Base-by-base conservation (phyloP, 2,888 invertebrate genomes). In the Stratiomys singularior region DNA sequence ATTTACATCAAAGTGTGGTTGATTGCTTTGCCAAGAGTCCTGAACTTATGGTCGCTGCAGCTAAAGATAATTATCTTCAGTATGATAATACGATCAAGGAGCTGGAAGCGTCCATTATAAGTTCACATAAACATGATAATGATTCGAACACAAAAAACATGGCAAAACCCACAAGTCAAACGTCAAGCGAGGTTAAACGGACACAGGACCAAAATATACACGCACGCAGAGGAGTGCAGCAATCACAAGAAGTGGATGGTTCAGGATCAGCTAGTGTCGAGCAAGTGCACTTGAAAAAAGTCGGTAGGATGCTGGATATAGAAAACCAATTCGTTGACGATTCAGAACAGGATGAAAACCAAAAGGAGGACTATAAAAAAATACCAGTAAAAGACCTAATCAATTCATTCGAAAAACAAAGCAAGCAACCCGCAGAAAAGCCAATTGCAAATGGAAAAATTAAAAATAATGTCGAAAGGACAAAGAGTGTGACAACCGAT, bases 381-480 rank as follows among this genome's bases (percentile, higher is more conserved):
- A 82, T 88, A 71, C 88, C 88, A 28, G 88, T 89, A 0, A 88
- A 85, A 80, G 84, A 86, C 67, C 83, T 92, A 44, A 92, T 92
- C 69, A 88, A 89, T 79, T 89, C 89, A 81, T 92, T 91, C 81
- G 92, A 92, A 82, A 89, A 91, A 82, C 90, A 90, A n/a, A 88
- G 88, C 18, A 28, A 69, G 15, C 80, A 78, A 79, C 80, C 79
- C 4, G 7, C 5, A 23, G 60, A 60, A n/a, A 3, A 25, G 18
- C 21, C 60, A 15, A 52, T 18, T 18, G 18, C 15, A 5, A 60
- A 60, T 60, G 23, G 25, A 5, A 69, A 27, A n/a, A 4, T 18
- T 28, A 27, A 9, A 4, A 21, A 60, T 21, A 60, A 21, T 23
- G 13, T 79, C 27, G 27, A 23, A 15, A 52, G 64, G 21, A 23